Evolutionary conservation across 2,888 invertebrate species (phyloP).

Genomic region (Tanytarsus gracilentus): DNA sequence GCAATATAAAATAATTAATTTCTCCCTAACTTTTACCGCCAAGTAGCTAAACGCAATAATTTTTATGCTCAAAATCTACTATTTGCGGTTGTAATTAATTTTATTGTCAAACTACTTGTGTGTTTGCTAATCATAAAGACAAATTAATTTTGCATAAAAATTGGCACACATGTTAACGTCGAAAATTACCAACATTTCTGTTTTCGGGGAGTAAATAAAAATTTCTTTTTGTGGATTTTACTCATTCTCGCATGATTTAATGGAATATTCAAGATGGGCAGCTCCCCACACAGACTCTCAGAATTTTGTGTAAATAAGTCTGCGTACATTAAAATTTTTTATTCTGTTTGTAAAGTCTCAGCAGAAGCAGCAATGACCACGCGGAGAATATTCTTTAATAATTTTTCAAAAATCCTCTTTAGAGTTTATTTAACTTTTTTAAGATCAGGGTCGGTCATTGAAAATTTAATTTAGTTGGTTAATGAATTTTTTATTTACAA

Average conservation of each 20-base stretch:
- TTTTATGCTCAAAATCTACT: conserved; percentile 1
- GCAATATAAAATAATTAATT: conserved; percentile 29
- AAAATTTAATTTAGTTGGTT: too few species aligned
- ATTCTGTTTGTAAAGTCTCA: background rate
- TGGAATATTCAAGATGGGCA: too few species aligned
- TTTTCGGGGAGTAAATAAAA: too few species aligned
- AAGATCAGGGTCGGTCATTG: too few species aligned
- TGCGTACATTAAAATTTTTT: background rate
- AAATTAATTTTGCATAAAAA: conserved; percentile 25
- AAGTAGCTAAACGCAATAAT: background rate
- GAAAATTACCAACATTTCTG: conserved; percentile 8
- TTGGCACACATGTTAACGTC: conserved; percentile 24
- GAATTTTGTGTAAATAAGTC: background rate
- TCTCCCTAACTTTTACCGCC: background rate
- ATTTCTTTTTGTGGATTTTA: too few species aligned
- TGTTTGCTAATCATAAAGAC: conserved; percentile 17
- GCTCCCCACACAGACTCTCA: background rate
- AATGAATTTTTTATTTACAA: too few species aligned
- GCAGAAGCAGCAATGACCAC: too few species aligned
- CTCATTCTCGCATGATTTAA: too few species aligned
- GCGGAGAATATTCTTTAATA: too few species aligned
- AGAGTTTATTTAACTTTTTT: too few species aligned
- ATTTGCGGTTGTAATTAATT: conserved; percentile 28
- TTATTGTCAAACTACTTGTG: conserved; percentile 9
- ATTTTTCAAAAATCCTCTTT: too few species aligned